These are phyloP conservation scores for Sciurus carolinensis DNA, from an alignment of 2,797 vertebrate genomes.

Conservation along the genomic window DNA sequence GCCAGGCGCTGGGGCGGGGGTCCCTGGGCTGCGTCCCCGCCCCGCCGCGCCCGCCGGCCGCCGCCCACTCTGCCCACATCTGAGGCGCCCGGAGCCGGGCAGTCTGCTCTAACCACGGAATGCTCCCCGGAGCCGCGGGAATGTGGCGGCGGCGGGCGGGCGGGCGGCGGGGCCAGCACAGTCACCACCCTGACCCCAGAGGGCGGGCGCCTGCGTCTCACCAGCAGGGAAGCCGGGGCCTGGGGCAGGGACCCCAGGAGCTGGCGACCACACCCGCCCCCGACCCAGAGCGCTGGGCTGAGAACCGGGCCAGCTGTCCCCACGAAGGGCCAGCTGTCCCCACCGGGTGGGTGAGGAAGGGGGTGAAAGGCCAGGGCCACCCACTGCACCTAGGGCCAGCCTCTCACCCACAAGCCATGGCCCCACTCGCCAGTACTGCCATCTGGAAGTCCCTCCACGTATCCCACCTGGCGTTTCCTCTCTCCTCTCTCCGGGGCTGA, in stretches of 20 bases:
- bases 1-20: conserved; percentile 56
- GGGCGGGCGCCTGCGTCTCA: background rate
- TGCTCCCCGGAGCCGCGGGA: conserved; percentile 80
- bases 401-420: too few species aligned
- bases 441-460: background rate
- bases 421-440: too few species aligned
- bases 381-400: too few species aligned
- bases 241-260: accelerated
- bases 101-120: conserved; percentile 86
- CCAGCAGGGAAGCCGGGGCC: background rate
- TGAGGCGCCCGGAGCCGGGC: conserved; percentile 82
- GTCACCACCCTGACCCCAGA: background rate
- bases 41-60: conserved; percentile 66
- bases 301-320: background rate
- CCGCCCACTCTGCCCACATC: conserved; percentile 86
- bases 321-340: background rate
- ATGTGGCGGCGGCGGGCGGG: conserved; percentile 68
- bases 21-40: conserved; percentile 62
- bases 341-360: too few species aligned
- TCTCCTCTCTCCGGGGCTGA: background rate
- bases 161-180: background rate
- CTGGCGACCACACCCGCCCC: background rate
- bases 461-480: background rate
- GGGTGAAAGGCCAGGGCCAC: too few species aligned
- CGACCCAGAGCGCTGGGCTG: background rate